Base-by-base conservation (phyloP, 2,113 vertebrate species). In the Aramus guarauna region DNA sequence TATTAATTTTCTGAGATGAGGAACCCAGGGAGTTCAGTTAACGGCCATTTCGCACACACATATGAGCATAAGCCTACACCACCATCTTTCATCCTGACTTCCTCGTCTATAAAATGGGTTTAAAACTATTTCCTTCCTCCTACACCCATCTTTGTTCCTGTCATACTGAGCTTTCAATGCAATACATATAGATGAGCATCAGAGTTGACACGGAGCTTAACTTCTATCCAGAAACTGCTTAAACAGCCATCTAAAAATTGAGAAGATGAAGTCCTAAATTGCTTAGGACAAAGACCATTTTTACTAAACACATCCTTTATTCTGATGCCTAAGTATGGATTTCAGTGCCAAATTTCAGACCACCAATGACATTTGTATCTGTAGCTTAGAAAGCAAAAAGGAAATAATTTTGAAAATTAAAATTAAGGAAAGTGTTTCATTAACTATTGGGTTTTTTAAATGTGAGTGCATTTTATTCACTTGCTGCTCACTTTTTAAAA, bases 401-500 rank as follows among this genome's bases (percentile, higher is more conserved):
- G 6, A 93, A 75, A 58, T 68, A 55, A 36, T 58, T 95, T 82
- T 71, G 3, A 78, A 94, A 97, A 75, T 20, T 59, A 34, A 89
- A 94, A 97, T 48, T 86, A 5, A 41, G 11, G 2, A 88, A 72
- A 50, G 15, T 11, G 50, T 83, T 92, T 94, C 52, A 56, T 94
- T 83, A 94, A 77, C 41, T 78, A 83, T 32, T 85, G 72, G 64
- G 62, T 72, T 94, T 90, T 89, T 86, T 16, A 53, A 91, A 82
- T 66, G 45, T 66, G 88, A 87, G 53, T 50, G 29, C 18, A 81
- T 83, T 85, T 96, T 87, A 89, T 50, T 93, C 32, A 41, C 34
- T 89, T 89, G 53, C 23, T 94, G 88, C 55, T 96, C 74, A 90
- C 53, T 50, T 94, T 94, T 58, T 55, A 9, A n/a, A 62, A 83